Conservation (phyloP, 2,888 invertebrate genomes). For the Temnothorax unifasciatus region DNA sequence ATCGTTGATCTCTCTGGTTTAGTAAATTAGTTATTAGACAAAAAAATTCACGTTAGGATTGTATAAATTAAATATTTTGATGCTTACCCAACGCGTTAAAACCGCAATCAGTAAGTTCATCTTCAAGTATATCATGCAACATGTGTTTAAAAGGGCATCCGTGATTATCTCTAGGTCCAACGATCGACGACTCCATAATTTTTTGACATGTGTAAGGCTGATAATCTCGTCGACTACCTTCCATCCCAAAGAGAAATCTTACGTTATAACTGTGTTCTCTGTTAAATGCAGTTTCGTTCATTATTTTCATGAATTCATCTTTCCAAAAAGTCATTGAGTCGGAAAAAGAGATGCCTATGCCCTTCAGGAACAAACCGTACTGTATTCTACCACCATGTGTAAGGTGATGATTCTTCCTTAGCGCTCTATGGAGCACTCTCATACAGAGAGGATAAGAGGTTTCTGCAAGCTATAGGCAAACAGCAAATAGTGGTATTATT, state of each 20-base stretch:
- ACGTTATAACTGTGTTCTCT: conserved; percentile 96
- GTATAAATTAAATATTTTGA: conserved; percentile 16
- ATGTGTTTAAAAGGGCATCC: conserved; percentile 97
- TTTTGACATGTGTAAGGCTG: conserved; percentile 96
- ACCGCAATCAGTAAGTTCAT: conserved; percentile 90
- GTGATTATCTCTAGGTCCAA: conserved; percentile 94
- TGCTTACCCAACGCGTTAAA: conserved; percentile 88
- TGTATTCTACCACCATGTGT: conserved; percentile 95
- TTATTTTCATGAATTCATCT: conserved; percentile 94
- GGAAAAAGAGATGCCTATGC: conserved; percentile 95
- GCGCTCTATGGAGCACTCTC: conserved; percentile 94
- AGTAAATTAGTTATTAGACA: conserved; percentile 2
- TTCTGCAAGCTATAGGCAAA: conserved; percentile 88
- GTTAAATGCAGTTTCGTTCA: conserved; percentile 95
- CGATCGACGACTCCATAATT: conserved; percentile 91
- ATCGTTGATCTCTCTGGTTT: conserved; percentile 90
- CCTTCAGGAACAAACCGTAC: conserved; percentile 97
- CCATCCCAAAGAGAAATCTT: conserved; percentile 98
- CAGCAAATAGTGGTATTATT: background rate
- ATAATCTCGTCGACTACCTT: conserved; percentile 95
- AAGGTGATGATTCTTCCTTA: conserved; percentile 94
- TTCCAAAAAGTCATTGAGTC: conserved; percentile 96
- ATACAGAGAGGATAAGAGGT: conserved; percentile 98
- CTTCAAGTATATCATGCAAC: conserved; percentile 90
- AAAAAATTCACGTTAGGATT: background rate